Percentiles rank a stretch among this genome's conserved stretches.
These are phyloP conservation scores for Bagarius yarrelli DNA, from an alignment of 2,113 vertebrate genomes.

Conservation along the genomic window DNA sequence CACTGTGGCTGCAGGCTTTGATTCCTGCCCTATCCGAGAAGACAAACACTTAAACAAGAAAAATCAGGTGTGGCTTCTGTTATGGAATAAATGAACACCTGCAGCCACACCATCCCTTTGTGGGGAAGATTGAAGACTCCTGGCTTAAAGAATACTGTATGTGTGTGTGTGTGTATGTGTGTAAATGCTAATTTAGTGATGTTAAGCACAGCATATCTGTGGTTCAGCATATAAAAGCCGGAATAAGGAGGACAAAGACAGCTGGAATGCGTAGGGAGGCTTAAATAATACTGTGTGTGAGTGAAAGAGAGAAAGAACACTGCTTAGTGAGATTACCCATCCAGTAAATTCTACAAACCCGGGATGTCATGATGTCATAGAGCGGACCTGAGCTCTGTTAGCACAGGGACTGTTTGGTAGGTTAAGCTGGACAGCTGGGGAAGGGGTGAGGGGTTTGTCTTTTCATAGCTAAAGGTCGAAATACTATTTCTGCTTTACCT, in stretches of 20 bases:
- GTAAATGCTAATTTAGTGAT: too few species aligned
- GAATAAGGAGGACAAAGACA: too few species aligned
- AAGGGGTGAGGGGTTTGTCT: neutral
- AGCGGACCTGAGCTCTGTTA: neutral
- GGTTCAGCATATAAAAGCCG: too few species aligned
- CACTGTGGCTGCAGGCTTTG: neutral
- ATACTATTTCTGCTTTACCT: too few species aligned
- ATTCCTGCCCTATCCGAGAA: too few species aligned
- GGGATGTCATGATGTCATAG: slow-evolving; percentile 47
- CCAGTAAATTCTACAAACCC: neutral
- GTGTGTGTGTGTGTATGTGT: too few species aligned
- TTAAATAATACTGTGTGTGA: neutral
- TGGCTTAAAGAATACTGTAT: neutral
- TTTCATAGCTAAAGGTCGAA: too few species aligned
- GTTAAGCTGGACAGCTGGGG: neutral
- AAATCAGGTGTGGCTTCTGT: too few species aligned
- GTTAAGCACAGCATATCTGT: too few species aligned
- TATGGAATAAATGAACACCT: too few species aligned
- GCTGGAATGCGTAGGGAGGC: neutral
- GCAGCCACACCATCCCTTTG: too few species aligned
- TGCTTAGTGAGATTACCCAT: neutral
- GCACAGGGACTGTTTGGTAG: slow-evolving; percentile 12
- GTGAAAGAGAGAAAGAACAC: neutral
- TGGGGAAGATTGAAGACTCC: neutral
- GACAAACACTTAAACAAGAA: too few species aligned